Evolutionary conservation across 2,888 invertebrate genomes (phyloP).

Genomic region (Megamerina dolium): DNA sequence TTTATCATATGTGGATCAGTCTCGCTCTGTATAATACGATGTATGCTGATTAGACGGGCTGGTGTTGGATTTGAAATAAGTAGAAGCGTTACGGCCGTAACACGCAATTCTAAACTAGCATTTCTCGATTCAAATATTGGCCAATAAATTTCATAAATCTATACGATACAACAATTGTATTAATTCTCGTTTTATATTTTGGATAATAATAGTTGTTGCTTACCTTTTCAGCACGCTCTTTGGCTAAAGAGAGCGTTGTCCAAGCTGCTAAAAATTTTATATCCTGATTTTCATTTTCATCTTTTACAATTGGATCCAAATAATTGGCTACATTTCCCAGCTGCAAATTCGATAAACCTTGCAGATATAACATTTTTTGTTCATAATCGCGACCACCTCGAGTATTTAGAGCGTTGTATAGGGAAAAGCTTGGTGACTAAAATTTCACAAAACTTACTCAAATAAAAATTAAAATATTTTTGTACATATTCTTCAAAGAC

Average conservation of each 20-base stretch:
- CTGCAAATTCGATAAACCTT: conserved; percentile 63
- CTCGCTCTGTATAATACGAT: conserved; percentile 61
- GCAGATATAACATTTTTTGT: conserved; percentile 65
- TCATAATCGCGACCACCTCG: conserved; percentile 61
- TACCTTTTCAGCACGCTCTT: conserved; percentile 52
- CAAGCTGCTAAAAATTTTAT: conserved; percentile 62
- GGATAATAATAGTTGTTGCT: conserved; percentile 3
- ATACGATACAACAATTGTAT: neutral
- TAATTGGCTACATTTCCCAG: conserved; percentile 54
- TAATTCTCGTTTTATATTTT: too few relatives aligned
- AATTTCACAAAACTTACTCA: conserved; percentile 51
- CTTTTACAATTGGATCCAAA: conserved; percentile 53
- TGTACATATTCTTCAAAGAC: conserved; percentile 65
- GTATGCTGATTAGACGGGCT: conserved; percentile 61
- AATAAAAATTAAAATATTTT: conserved; percentile 64
- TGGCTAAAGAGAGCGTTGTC: conserved; percentile 54
- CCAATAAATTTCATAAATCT: conserved; percentile 59
- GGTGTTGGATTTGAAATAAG: conserved; percentile 60
- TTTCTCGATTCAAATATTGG: conserved; percentile 63
- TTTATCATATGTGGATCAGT: conserved; percentile 60
- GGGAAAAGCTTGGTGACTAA: neutral
- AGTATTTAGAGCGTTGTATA: neutral
- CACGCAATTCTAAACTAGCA: conserved; percentile 62
- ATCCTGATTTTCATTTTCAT: conserved; percentile 51
- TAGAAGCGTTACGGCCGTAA: conserved; percentile 60